Evolutionary conservation across 2,888 invertebrate genomes (phyloP), one percentile per base, ranked within the genome.

Genomic region (Drosophila melanocephala): DNA sequence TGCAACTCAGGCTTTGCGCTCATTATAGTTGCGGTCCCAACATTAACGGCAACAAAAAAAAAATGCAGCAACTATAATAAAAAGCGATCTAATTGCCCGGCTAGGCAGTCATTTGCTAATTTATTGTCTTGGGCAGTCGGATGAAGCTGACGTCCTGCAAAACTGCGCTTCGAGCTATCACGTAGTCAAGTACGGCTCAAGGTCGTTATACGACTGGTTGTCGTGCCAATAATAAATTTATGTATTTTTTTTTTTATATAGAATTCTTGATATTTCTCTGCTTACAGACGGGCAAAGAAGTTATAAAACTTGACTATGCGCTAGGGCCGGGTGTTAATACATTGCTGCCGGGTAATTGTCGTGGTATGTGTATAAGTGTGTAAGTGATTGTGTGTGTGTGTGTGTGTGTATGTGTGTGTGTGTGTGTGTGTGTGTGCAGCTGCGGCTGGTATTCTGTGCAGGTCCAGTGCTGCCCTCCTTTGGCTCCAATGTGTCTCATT

Each of bases 341-440:
- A 83, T 89, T 82, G 90, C 89, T 81, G 70, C 71, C 59, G 81
- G 91, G 87, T 84, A 90, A 90, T 90, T 87, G 91, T 77, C 74
- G 78, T 84, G 75, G 79, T 74, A 66, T 75, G 72, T 84, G 75
- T 81, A 77, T 83, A 74, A 81, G 75, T 75, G 19, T 61, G 59
- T 52, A 26, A 33, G 33, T 52, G 52, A 0, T 28, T 50, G 33
- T 42, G 39, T 72, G 64, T 64, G 64, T 50, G 30, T 33, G 47
- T 72, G 28, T 59, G 30, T 39, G 26, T 53, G 42, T 44, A 28
- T 47, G 32, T 50, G 30, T 33, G 47, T 72, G 28, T 59, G 30
- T 39, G 26, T 53, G 42, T 44, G 32, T 47, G 32, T 50, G 30
- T 33, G 47, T 72, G 64, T 72, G 67, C 30, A 22, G 32, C 16